Percentiles rank a stretch among this genome's conserved stretches.
Evolutionary conservation across 2,888 invertebrate genomes (phyloP).

Genomic region (Thymelicus acteon): DNA sequence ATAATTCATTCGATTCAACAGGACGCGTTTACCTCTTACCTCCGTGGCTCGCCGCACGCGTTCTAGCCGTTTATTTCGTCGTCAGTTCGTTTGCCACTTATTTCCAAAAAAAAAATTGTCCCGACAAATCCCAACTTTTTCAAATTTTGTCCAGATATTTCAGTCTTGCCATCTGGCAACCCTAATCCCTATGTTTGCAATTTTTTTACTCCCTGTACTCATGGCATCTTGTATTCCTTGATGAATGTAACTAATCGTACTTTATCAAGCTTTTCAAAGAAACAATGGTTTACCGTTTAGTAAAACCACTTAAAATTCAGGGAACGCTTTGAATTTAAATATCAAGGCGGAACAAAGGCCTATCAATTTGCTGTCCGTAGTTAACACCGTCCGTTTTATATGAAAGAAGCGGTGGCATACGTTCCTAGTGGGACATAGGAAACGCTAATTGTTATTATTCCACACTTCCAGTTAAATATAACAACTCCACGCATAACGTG

Average conservation of each 20-base stretch:
- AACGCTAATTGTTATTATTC: conserved; percentile 31
- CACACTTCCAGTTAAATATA: conserved; percentile 19
- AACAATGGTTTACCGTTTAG: not conserved
- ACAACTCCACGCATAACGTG: not conserved
- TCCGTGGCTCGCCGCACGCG: no score
- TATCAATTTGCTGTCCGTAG: conserved; percentile 22
- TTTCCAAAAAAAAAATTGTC: no score
- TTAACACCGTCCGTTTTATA: conserved; percentile 31
- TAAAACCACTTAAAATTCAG: conserved; percentile 14
- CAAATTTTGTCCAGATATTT: no score
- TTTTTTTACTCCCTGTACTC: no score
- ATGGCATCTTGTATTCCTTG: no score
- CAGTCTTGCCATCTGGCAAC: no score
- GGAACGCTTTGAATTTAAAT: conserved; percentile 24
- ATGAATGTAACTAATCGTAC: not conserved
- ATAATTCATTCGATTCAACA: no score
- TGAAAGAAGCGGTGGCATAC: conserved; percentile 31
- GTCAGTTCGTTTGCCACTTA: no score
- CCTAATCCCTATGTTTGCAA: no score
- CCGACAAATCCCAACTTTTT: no score
- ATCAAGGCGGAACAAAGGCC: conserved; percentile 26
- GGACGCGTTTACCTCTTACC: no score
- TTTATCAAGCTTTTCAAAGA: not conserved
- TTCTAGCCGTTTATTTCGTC: no score
- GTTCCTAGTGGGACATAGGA: conserved; percentile 31